phyloP scores from a whole-genome alignment of 1,140 invertebrate genomes.

The Anastrepha obliqua region DNA sequence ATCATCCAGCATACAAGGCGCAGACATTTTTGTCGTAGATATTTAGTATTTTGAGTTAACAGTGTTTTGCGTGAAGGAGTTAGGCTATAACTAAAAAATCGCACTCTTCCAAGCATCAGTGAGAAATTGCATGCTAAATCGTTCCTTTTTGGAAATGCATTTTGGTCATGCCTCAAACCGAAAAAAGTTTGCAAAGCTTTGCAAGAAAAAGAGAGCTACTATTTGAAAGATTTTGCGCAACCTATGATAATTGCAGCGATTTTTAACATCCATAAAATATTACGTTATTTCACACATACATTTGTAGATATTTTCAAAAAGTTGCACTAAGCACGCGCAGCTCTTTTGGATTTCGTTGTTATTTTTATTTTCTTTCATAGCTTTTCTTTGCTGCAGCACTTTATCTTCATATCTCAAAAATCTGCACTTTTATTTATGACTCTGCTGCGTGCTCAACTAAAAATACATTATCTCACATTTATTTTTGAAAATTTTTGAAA shows the following conservation, averaged over 20 bases:
- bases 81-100: too few relatives aligned
- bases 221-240: constrained; percentile 14
- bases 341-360: background rate
- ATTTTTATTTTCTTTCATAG: background rate
- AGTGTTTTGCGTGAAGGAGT: too few relatives aligned
- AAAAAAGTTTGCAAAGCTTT: too few relatives aligned
- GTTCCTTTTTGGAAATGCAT: too few relatives aligned
- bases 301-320: background rate
- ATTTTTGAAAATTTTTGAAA: constrained; percentile 31
- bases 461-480: constrained; percentile 35
- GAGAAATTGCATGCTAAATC: too few relatives aligned
- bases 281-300: background rate
- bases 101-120: too few relatives aligned
- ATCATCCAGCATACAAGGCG: too few relatives aligned
- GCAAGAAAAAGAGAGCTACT: background rate
- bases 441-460: constrained; percentile 45
- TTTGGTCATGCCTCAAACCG: too few relatives aligned
- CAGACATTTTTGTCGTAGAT: too few relatives aligned
- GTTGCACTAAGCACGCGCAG: constrained; percentile 29
- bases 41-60: too few relatives aligned
- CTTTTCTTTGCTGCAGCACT: constrained; percentile 6
- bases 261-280: constrained; percentile 44
- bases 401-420: constrained; percentile 52
- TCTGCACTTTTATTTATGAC: constrained; percentile 46
- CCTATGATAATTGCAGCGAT: constrained; percentile 25